Evolutionary conservation across 2,888 invertebrate species (phyloP).

Genomic region (Ferrisia virgata): DNA sequence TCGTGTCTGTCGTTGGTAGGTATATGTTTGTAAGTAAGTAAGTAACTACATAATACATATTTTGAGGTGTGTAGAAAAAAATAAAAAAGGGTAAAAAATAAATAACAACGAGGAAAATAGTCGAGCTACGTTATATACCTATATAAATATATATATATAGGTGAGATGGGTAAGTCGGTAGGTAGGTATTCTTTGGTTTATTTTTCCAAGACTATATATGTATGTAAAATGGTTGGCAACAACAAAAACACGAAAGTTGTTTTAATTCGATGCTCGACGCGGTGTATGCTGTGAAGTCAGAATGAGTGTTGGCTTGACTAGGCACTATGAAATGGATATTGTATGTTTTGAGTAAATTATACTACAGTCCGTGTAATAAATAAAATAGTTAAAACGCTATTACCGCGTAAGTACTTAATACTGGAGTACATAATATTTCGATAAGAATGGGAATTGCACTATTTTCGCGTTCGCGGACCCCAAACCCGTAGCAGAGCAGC

Average conservation of each 20-base stretch:
- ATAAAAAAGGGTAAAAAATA: no score
- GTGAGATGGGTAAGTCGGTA: no score
- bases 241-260: not conserved
- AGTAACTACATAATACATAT: no score
- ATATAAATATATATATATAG: not conserved
- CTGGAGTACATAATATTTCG: not conserved
- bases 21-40: no score
- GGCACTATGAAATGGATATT: not conserved
- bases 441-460: not conserved
- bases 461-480: not conserved
- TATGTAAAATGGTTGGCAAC: not conserved
- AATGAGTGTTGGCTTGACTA: not conserved
- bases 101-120: not conserved
- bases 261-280: not conserved
- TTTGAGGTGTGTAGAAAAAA: not conserved
- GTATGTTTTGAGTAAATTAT: constrained; percentile 15
- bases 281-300: not conserved
- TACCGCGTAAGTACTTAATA: not conserved
- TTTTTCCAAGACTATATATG: not conserved
- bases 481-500: not conserved
- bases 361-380: constrained; percentile 10
- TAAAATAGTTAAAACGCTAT: constrained; percentile 4
- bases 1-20: not conserved
- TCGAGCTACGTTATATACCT: not conserved
- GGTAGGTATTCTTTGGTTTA: no score